Base-by-base conservation (phyloP, 1,140 invertebrate genomes). In the Leptinotarsa defecta region DNA sequence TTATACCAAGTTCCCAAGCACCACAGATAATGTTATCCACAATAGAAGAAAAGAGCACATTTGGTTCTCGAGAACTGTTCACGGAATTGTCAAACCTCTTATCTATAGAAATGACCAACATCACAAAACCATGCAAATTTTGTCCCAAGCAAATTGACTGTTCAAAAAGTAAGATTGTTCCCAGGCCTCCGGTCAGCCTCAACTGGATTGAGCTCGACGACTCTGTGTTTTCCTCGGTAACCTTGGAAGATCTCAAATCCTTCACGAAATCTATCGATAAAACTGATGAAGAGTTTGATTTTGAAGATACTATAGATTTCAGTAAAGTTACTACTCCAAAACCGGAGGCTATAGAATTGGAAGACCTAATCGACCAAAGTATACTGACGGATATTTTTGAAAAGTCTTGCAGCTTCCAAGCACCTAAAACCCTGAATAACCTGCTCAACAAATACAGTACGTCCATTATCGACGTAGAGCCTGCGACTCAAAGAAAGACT, bases 361-460 rank as follows among this genome's bases (percentile, higher is more conserved):
- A 73, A 63, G 48, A 70, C 24, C n/a, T 43, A 73, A 57, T 71
- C 48, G 63, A 77, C 13, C 48, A 6, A 43, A 71, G 69, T 57
- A 71, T 71, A 48, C 17, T 71, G 20, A 27, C n/a, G 13, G 69
- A 61, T 15, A 13, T 71, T 52, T 71, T n/a, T 22, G 75, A 80
- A 64, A 74, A 79, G 52, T 75, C 78, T 6, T 76, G 73, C 48
- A 70, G n/a, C 17, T 83, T 79, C 77, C 75, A 81, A 68, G 73
- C 81, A 4, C 82, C 82, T 1, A 79, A 79, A 64, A 76, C 65
- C 67, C 76, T 77, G 34, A 68, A 68, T 3, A 78, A 74, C 13
- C 19, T 82, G 52, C 20, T 80, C 48, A 64, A 76, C 61, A 74
- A 70, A 73, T 78, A 76, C 20, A 74, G 74, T 49, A 52, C 62